These are phyloP conservation scores for Notospermus geniculatus DNA, from an alignment of 1,140 invertebrate genomes.

Conservation along the genomic window DNA sequence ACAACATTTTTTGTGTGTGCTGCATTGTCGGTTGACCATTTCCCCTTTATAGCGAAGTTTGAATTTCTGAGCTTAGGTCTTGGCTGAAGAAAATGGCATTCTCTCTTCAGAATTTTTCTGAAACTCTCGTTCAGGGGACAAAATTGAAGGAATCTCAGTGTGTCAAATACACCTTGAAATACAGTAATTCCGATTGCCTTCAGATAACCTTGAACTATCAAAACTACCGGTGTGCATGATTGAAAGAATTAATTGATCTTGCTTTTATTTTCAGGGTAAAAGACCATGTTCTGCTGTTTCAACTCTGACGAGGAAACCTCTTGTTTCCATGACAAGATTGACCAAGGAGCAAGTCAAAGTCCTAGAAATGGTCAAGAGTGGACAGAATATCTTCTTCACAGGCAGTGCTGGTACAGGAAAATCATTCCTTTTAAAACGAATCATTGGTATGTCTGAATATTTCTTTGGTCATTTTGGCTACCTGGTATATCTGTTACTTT, in stretches of 20 bases:
- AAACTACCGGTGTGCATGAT: no score
- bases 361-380: constrained; percentile 70
- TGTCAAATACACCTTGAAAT: no score
- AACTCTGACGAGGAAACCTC: neutral
- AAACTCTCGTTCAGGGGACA: no score
- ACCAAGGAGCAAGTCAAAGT: constrained; percentile 79
- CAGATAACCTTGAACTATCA: no score
- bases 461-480: neutral
- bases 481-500: neutral
- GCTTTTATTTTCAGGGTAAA: neutral
- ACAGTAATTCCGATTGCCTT: no score
- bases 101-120: no score
- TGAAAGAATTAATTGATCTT: neutral
- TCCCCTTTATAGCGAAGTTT: no score
- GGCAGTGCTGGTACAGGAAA: constrained; percentile 95
- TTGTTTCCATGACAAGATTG: constrained; percentile 50
- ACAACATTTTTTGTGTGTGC: neutral
- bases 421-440: constrained; percentile 79
- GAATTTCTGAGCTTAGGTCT: no score
- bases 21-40: no score
- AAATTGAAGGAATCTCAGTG: no score
- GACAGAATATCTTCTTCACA: constrained; percentile 87
- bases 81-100: no score
- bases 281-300: neutral
- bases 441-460: constrained; percentile 71